Evolutionary conservation across 2,888 invertebrate genomes (phyloP).

Genomic region (Ectemnius lituratus): DNA sequence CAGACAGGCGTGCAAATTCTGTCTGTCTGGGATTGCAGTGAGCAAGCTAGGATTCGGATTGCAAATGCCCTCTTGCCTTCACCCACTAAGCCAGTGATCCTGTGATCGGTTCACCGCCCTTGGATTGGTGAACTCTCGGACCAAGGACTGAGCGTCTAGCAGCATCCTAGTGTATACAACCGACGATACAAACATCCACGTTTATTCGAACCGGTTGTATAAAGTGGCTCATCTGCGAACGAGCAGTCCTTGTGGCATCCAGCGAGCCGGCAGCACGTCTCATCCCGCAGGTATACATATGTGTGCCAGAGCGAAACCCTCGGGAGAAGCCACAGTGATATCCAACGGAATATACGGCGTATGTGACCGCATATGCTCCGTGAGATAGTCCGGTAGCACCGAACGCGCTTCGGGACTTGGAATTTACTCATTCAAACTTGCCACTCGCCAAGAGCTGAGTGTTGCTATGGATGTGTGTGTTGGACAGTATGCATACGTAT

Average conservation of each 20-base stretch:
- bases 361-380: slow-evolving; percentile 29
- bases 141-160: not conserved
- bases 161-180: slow-evolving; percentile 17
- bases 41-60: too few relatives aligned
- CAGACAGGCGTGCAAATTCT: too few relatives aligned
- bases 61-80: too few relatives aligned
- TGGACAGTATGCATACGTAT: not conserved
- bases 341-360: slow-evolving; percentile 45
- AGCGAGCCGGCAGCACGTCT: slow-evolving; percentile 42
- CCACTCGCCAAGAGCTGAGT: not conserved
- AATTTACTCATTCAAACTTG: slow-evolving; percentile 32
- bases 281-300: slow-evolving; percentile 35
- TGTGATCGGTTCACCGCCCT: not conserved
- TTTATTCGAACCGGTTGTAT: slow-evolving; percentile 49
- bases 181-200: slow-evolving; percentile 47
- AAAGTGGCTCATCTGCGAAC: slow-evolving; percentile 23
- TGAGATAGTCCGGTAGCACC: slow-evolving; percentile 13
- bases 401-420: slow-evolving; percentile 40
- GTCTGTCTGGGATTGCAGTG: too few relatives aligned
- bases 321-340: slow-evolving; percentile 27
- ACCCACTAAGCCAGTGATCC: not conserved
- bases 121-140: not conserved
- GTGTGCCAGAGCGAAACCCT: slow-evolving; percentile 22
- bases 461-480: not conserved
- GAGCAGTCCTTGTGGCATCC: slow-evolving; percentile 27